Base-by-base conservation (phyloP, 2,113 vertebrate genomes). In the Eublepharis macularius region DNA sequence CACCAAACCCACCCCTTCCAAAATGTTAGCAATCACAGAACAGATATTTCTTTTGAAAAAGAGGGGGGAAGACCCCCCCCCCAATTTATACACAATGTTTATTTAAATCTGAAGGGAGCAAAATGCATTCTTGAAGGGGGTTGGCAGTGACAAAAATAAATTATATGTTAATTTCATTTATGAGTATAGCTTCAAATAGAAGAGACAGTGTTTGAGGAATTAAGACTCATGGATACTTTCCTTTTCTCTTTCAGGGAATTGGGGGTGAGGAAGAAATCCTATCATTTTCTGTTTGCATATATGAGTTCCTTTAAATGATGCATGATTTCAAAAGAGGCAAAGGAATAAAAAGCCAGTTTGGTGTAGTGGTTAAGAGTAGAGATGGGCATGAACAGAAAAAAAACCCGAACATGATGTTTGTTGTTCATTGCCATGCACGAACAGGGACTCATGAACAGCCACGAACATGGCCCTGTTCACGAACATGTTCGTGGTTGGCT, bases 21-120 rank as follows among this genome's bases (percentile, higher is more conserved):
- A 92, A 95, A 95, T 92, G 93, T 88, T 80, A 92, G 90, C 91
- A 94, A 95, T 95, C 94, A 89, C 93, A 88, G 86, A 93, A 74
- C 90, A 82, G 16, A 47, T 93, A n/a, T 80, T 90, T 86, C 47
- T 90, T 88, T 91, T 92, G 86, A 45, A 77, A 85, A 72, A 80
- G 45, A 49, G 13, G 39, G 16, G 21, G 21, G 41, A 2, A 6
- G 73, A 4, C 2, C 21, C 24, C 60, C 60, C 24, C 26, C 60
- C 60, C 14, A 76, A 47, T n/a, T n/a, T n/a, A n/a, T 87, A 76
- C 88, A 88, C 85, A 91, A 89, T 78, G 90, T 32, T 47, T 84
- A 43, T 86, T 81, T 32, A 57, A 74, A 82, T 92, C 81, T 92
- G 90, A 89, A 92, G 66, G 94, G 88, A 93, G 87, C 86, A 88